Evolutionary conservation across 23 tunicate genomes (phyloP).

Genomic region (Trididemnum nubilum): DNA sequence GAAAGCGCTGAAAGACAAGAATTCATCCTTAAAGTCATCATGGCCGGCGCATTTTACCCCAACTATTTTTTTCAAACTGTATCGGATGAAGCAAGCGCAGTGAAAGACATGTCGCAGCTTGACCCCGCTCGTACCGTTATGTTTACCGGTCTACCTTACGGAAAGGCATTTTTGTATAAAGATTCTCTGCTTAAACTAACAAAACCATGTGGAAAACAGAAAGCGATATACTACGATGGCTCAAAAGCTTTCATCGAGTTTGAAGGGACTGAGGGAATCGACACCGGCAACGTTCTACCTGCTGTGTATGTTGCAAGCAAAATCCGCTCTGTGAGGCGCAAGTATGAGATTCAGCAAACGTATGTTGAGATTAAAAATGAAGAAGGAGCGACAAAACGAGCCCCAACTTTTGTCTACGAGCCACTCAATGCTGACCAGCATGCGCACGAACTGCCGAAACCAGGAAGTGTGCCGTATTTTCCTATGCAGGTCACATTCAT

Average conservation of each 20-base stretch:
- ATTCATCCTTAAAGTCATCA: conserved; percentile 46
- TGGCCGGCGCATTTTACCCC: conserved; percentile 91
- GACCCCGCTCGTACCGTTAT: conserved; percentile 66
- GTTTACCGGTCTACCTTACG: conserved; percentile 57
- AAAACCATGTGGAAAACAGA: conserved; percentile 57
- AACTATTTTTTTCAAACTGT: conserved; percentile 57
- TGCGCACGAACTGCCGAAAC: conserved; percentile 42
- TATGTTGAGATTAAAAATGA: conserved; percentile 23
- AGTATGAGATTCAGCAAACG: conserved; percentile 32
- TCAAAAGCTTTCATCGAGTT: conserved; percentile 75
- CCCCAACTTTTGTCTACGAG: conserved; percentile 47
- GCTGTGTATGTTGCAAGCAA: conserved; percentile 77
- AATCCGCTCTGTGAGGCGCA: neutral
- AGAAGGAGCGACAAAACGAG: neutral
- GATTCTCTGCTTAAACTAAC: conserved; percentile 40
- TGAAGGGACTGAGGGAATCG: conserved; percentile 25
- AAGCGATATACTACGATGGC: conserved; percentile 72
- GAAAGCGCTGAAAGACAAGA: neutral
- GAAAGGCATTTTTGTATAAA: conserved; percentile 61
- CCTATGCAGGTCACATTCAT: conserved; percentile 55
- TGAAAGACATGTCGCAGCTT: conserved; percentile 63
- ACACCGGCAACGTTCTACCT: conserved; percentile 55
- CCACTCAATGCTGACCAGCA: conserved; percentile 1
- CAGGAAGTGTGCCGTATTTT: conserved; percentile 26
- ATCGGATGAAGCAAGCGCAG: conserved; percentile 41